Percentiles rank a stretch among this genome's conserved stretches.
Conservation (phyloP, 2,888 invertebrate genomes). For the Nomada fucata region DNA sequence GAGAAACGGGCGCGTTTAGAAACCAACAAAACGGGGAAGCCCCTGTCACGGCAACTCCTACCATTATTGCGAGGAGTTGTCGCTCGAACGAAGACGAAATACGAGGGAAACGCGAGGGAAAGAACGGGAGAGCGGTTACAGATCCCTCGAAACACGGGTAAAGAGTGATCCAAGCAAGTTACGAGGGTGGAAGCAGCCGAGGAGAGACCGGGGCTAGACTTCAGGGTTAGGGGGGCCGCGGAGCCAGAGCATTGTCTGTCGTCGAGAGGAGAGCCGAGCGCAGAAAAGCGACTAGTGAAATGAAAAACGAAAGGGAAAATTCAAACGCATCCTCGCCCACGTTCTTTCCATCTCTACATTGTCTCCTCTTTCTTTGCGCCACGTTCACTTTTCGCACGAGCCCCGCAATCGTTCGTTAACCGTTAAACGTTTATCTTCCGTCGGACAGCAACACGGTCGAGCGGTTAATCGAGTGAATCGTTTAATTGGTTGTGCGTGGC, state of each 20-base stretch:
- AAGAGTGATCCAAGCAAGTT: slow-evolving; percentile 30
- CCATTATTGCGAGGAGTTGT: slow-evolving; percentile 39
- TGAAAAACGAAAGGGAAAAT: slow-evolving; percentile 55
- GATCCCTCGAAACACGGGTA: slow-evolving; percentile 37
- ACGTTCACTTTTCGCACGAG: not conserved
- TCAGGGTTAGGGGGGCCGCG: slow-evolving; percentile 51
- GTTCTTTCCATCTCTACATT: not conserved
- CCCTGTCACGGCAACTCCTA: slow-evolving; percentile 4
- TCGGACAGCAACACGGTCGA: slow-evolving; percentile 11
- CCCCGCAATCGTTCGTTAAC: slow-evolving; percentile 36
- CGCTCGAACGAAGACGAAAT: slow-evolving; percentile 51
- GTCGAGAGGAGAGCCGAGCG: slow-evolving; percentile 60
- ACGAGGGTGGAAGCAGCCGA: slow-evolving; percentile 40
- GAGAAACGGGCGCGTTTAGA: slow-evolving; percentile 19
- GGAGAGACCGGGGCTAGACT: slow-evolving; percentile 42
- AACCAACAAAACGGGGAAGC: slow-evolving; percentile 10
- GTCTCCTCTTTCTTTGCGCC: slow-evolving; percentile 25
- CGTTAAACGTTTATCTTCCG: slow-evolving; percentile 45
- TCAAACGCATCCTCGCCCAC: slow-evolving; percentile 15
- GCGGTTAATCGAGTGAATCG: slow-evolving; percentile 41
- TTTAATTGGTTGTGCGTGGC: slow-evolving; percentile 41
- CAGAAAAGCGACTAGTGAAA: slow-evolving; percentile 61
- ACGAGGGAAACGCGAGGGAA: slow-evolving; percentile 21
- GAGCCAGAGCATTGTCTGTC: slow-evolving; percentile 55
- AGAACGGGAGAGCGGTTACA: slow-evolving; percentile 19